A percentile compares a stretch with the other conserved stretches of the same genome.
phyloP scores from a whole-genome alignment of 37 sponge, comb jelly and placozoan genomes.

The Chondrilla cf. caribensis region DNA sequence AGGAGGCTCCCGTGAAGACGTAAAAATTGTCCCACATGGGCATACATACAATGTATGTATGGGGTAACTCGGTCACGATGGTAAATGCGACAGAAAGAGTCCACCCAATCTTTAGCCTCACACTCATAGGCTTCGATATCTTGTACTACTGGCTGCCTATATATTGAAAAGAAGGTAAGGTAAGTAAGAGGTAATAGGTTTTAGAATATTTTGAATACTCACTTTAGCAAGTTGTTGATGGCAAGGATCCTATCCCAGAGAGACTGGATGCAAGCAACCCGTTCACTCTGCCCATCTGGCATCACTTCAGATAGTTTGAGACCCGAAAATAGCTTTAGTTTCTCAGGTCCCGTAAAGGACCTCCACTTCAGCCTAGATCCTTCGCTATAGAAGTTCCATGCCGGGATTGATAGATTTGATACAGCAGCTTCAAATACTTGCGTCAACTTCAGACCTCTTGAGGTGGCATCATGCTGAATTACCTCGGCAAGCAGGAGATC shows the following conservation, averaged over 20 bases:
- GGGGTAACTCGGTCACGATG: conserved; percentile 19
- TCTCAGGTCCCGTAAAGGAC: conserved; percentile 9
- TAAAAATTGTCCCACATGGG: conserved; percentile 31
- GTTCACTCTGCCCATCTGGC: neutral
- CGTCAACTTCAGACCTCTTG: neutral
- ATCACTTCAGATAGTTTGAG: neutral
- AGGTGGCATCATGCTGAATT: neutral
- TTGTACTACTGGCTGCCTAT: no score
- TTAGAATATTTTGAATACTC: no score
- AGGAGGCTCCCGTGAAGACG: neutral
- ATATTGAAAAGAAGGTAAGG: no score
- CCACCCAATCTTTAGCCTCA: conserved; percentile 7
- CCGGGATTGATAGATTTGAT: no score
- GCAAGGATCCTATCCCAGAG: neutral
- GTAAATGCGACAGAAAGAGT: neutral
- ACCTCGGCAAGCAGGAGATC: conserved; percentile 19
- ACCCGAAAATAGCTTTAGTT: conserved; percentile 16
- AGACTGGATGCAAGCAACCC: neutral
- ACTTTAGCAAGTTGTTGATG: no score
- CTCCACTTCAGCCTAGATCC: no score
- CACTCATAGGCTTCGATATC: no score
- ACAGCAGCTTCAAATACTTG: neutral
- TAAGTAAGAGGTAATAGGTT: no score
- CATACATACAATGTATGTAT: conserved; percentile 17
- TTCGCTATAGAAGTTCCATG: no score